These are phyloP conservation scores for Lycia hirtaria DNA, from an alignment of 2,888 invertebrate genomes.

Conservation along the genomic window DNA sequence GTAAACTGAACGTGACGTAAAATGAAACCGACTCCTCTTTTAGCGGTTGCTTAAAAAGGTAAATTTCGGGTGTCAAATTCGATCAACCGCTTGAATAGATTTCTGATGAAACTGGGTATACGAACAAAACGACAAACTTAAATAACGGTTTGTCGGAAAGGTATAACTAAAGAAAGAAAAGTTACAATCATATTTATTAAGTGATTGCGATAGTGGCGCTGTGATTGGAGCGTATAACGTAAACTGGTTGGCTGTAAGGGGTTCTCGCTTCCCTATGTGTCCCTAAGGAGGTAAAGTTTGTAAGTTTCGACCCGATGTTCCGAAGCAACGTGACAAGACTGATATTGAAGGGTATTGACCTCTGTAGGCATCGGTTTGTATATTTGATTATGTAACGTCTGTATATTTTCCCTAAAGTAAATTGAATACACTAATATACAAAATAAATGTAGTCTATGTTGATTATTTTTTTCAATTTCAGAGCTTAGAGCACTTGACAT, in stretches of 20 bases:
- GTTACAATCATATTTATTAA: neutral
- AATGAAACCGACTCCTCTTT: neutral
- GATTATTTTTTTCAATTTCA: too few species aligned
- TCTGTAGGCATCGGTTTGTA: neutral
- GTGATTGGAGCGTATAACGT: neutral
- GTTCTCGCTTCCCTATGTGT: slow-evolving; percentile 1
- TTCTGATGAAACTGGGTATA: neutral
- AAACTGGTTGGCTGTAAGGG: neutral
- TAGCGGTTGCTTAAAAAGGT: neutral
- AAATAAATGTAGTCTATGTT: too few species aligned
- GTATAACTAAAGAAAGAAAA: neutral
- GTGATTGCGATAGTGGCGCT: neutral
- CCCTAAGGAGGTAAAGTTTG: slow-evolving; percentile 9
- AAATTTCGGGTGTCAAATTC: slow-evolving; percentile 2
- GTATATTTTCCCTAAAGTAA: too few species aligned
- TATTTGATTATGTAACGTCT: too few species aligned
- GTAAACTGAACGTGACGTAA: neutral
- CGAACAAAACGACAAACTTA: neutral
- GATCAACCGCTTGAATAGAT: slow-evolving; percentile 5
- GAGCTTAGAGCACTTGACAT: too few species aligned
- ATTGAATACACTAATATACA: too few species aligned
- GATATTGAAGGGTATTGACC: slow-evolving; percentile 1
- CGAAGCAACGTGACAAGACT: slow-evolving; percentile 3
- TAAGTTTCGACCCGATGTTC: slow-evolving; percentile 5
- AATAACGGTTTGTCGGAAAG: neutral